Conservation (phyloP, 1,140 invertebrate genomes). For the Coptotermes formosanus region DNA sequence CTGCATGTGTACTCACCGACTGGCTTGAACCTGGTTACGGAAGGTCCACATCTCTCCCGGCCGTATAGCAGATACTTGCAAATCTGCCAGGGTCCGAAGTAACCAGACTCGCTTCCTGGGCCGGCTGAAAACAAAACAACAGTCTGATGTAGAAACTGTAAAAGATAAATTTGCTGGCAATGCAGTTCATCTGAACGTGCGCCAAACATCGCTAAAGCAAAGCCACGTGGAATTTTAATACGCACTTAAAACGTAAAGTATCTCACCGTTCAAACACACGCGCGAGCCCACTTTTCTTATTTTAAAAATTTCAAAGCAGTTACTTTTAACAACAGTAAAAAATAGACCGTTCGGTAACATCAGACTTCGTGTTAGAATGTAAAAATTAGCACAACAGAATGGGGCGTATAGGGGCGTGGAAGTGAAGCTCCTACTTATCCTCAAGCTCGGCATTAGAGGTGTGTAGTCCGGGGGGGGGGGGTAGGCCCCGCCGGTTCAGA, state of each 20-base stretch:
- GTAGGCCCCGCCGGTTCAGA: too few relatives aligned
- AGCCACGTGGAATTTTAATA: background rate
- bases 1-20: conserved; percentile 61
- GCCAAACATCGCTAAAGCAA: background rate
- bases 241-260: background rate
- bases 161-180: background rate
- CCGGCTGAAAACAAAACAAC: conserved; percentile 50
- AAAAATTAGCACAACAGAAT: too few relatives aligned
- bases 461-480: too few relatives aligned
- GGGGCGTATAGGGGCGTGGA: too few relatives aligned
- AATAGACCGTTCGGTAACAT: too few relatives aligned
- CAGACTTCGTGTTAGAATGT: too few relatives aligned
- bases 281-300: background rate
- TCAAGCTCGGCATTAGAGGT: too few relatives aligned
- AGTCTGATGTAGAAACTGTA: too few relatives aligned
- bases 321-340: background rate
- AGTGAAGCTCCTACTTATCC: too few relatives aligned
- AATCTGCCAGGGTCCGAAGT: conserved; percentile 81
- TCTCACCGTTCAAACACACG: background rate
- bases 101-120: conserved; percentile 65
- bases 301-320: background rate
- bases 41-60: conserved; percentile 74
- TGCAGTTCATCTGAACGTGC: background rate
- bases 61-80: conserved; percentile 78
- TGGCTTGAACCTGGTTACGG: conserved; percentile 73